phyloP scores from a whole-genome alignment of 2,113 vertebrate genomes.

The Cynoglossus semilaevis region DNA sequence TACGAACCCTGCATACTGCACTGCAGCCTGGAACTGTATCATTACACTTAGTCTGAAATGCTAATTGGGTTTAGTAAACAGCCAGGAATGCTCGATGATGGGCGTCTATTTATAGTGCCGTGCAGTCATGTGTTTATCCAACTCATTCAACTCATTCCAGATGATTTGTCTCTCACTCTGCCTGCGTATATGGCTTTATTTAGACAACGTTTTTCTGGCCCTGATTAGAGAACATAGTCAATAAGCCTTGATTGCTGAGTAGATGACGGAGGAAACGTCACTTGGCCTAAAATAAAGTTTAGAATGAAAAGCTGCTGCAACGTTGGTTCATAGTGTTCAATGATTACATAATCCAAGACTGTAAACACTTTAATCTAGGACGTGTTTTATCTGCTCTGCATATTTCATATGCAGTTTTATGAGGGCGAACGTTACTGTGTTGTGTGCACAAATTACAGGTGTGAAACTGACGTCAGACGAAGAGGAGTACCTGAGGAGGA shows the following conservation, averaged over 20 bases:
- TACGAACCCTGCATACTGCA: background rate
- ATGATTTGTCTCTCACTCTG: conserved; percentile 58
- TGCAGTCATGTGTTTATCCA: conserved; percentile 68
- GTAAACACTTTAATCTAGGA: background rate
- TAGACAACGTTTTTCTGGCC: conserved; percentile 54
- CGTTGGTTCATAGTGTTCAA: no score
- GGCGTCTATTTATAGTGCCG: conserved; percentile 68
- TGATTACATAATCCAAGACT: conserved; percentile 12
- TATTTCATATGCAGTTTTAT: background rate
- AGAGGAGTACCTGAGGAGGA: conserved; percentile 70
- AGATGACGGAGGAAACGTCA: conserved; percentile 53
- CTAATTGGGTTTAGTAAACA: conserved; percentile 55
- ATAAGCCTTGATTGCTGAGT: conserved; percentile 62
- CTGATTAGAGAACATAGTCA: conserved; percentile 64
- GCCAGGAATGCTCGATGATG: conserved; percentile 55
- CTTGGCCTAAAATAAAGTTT: conserved; percentile 48
- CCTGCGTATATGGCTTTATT: conserved; percentile 61
- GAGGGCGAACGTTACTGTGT: conserved; percentile 6
- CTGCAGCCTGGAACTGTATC: conserved; percentile 56
- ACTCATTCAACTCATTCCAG: conserved; percentile 69
- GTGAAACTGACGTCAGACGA: conserved; percentile 57
- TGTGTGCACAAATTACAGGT: conserved; percentile 45
- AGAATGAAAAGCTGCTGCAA: no score
- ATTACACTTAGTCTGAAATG: conserved; percentile 47
- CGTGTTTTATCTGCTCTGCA: background rate